Conservation (phyloP, 2,888 invertebrate species). For the Phoenoteleia sp. region DNA sequence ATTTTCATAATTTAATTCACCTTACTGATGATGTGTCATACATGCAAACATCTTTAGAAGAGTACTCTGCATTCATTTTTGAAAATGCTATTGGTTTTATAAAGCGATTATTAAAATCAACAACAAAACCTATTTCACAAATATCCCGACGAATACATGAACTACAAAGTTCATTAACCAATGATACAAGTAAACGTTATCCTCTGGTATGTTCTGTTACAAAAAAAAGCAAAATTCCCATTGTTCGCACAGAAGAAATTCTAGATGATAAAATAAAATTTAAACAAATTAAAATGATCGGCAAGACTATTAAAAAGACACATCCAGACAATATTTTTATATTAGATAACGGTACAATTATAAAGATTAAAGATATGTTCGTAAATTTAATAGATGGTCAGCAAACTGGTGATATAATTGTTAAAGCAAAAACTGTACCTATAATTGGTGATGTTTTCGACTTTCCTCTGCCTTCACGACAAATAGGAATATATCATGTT, state of each 20-base stretch:
- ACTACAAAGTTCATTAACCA: neutral
- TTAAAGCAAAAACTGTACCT: slow-evolving; percentile 6
- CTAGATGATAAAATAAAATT: neutral
- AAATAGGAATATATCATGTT: slow-evolving; percentile 11
- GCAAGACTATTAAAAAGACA: neutral
- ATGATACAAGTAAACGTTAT: neutral
- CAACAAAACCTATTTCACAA: slow-evolving; percentile 27
- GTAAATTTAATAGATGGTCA: neutral
- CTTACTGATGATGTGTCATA: slow-evolving; percentile 15
- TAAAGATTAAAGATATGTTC: slow-evolving; percentile 2
- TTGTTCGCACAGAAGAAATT: neutral
- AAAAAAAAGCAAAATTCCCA: neutral
- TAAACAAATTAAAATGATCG: slow-evolving; percentile 8
- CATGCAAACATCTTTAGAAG: slow-evolving; percentile 14
- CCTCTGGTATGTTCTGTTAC: neutral
- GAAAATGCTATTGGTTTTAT: slow-evolving; percentile 24
- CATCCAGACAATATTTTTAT: slow-evolving; percentile 14
- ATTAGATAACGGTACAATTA: slow-evolving; percentile 6
- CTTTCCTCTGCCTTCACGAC: neutral
- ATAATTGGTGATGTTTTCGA: neutral
- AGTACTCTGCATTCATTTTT: slow-evolving; percentile 33
- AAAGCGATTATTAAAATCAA: slow-evolving; percentile 18
- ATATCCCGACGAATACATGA: slow-evolving; percentile 21
- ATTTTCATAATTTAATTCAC: slow-evolving; percentile 27
- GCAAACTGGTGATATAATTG: slow-evolving; percentile 4